A percentile compares a stretch with the other conserved stretches of the same genome.
Conservation (phyloP, 1,140 invertebrate genomes). For the Macrotrachela quadricornifera region DNA sequence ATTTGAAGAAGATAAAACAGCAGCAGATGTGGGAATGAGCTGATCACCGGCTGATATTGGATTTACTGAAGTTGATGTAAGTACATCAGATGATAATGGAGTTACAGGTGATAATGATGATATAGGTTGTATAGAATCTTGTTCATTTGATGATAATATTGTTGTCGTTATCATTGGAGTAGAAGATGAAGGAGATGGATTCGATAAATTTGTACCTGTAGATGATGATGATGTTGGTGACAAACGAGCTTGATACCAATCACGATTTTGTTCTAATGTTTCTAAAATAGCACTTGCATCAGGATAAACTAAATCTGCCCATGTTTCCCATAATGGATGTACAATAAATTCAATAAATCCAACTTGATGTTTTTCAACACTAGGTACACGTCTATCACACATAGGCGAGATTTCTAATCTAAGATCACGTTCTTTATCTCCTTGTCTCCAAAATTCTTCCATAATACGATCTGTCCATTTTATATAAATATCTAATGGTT, state of each 20-base stretch:
- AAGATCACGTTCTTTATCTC: conserved; percentile 11
- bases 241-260: conserved; percentile 48
- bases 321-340: conserved; percentile 95
- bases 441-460: conserved; percentile 93
- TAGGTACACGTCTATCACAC: conserved; percentile 82
- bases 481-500: conserved; percentile 71
- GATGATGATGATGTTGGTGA: too few species aligned
- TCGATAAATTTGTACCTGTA: too few species aligned
- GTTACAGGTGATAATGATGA: too few species aligned
- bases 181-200: too few species aligned
- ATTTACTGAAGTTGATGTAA: too few species aligned
- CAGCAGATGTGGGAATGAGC: too few species aligned
- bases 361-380: conserved; percentile 89
- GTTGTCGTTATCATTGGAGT: too few species aligned
- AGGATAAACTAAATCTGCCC: conserved; percentile 93
- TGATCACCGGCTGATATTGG: too few species aligned
- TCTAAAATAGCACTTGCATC: conserved; percentile 92
- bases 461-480: conserved; percentile 76
- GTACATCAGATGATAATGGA: too few species aligned
- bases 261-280: conserved; percentile 85
- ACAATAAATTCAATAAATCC: conserved; percentile 97
- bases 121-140: too few species aligned
- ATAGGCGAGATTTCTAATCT: conserved; percentile 87
- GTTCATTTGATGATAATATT: too few species aligned
- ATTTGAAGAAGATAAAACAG: too few species aligned